These are phyloP conservation scores for Tipula lateralis DNA, from an alignment of 2,888 invertebrate genomes.

Conservation along the genomic window DNA sequence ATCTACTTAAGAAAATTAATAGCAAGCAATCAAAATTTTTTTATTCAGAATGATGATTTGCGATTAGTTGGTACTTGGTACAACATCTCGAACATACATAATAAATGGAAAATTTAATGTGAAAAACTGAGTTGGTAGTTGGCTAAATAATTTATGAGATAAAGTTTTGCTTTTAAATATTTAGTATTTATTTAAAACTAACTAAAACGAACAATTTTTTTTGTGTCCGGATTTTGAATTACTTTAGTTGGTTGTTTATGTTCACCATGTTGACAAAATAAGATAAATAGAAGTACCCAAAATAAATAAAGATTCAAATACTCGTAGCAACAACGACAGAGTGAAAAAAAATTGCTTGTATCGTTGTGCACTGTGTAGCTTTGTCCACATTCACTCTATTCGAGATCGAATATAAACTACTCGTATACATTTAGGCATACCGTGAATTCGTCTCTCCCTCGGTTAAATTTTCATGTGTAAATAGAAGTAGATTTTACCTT, in stretches of 20 bases:
- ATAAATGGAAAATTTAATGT: background rate
- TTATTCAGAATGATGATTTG: background rate
- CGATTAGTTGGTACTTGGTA: background rate
- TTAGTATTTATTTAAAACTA: background rate
- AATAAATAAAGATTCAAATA: background rate
- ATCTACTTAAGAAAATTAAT: constrained; percentile 24
- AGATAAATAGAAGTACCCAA: background rate
- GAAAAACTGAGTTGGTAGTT: background rate
- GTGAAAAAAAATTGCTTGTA: background rate
- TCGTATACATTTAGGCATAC: too few relatives aligned
- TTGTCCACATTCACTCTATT: too few relatives aligned
- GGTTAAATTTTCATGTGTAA: background rate
- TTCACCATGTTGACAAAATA: background rate
- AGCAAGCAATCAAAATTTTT: background rate
- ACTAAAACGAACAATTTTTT: background rate
- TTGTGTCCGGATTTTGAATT: background rate
- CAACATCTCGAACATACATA: too few relatives aligned
- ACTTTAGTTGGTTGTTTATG: background rate
- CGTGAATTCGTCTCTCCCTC: background rate
- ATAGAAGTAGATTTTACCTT: background rate
- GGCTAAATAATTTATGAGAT: background rate
- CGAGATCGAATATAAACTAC: too few relatives aligned
- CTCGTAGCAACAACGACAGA: background rate
- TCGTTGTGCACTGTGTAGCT: too few relatives aligned
- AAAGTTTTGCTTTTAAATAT: background rate